Conservation (phyloP, 2,888 invertebrate genomes). For the Pseudococcus viburni region DNA sequence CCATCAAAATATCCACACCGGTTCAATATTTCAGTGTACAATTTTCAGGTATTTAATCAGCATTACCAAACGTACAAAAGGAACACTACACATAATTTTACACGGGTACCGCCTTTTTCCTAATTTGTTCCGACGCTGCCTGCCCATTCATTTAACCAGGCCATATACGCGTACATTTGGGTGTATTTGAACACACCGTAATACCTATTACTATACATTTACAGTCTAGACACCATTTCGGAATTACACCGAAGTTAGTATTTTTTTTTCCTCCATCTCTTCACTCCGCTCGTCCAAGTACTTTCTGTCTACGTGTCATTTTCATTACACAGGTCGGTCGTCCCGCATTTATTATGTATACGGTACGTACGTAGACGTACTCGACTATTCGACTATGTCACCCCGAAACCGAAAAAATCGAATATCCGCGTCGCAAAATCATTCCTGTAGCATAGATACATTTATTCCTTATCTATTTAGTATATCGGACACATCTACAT, state of each 20-base stretch:
- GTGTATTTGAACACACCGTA: no score
- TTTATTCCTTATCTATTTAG: slow-evolving; percentile 32
- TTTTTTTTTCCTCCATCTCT: background rate
- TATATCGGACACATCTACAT: slow-evolving; percentile 45
- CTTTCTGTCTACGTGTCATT: background rate
- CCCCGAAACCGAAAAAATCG: slow-evolving; percentile 39
- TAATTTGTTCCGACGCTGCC: no score
- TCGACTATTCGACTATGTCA: background rate
- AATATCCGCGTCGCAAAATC: slow-evolving; percentile 38
- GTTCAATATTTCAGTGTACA: no score
- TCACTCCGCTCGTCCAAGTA: background rate
- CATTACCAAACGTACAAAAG: no score
- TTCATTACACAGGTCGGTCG: background rate
- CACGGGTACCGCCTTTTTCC: no score
- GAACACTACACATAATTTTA: no score
- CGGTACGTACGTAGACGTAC: background rate
- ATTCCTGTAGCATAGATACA: background rate
- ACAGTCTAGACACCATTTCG: background rate
- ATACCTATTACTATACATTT: no score
- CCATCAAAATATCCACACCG: no score
- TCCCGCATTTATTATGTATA: slow-evolving; percentile 9
- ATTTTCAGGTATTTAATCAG: no score
- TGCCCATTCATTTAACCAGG: no score
- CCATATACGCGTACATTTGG: no score
- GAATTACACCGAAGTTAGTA: background rate